Evolutionary conservation across 2,888 invertebrate genomes (phyloP).

Genomic region (Mechanitis mazaeus): DNA sequence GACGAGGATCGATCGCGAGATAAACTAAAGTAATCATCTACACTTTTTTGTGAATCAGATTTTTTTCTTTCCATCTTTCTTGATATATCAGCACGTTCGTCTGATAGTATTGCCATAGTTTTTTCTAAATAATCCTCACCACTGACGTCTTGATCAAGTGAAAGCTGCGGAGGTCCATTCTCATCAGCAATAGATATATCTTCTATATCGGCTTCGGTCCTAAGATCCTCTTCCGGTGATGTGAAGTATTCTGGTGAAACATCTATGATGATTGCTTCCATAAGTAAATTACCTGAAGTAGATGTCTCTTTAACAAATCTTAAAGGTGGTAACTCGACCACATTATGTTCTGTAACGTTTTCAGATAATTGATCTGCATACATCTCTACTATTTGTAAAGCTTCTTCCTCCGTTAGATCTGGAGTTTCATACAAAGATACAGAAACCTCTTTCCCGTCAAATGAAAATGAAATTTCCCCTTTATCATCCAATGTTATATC

Average conservation of each 20-base stretch:
- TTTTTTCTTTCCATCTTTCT: conserved; percentile 79
- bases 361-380: conserved; percentile 95
- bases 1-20: conserved; percentile 78
- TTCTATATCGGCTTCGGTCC: conserved; percentile 91
- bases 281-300: conserved; percentile 88
- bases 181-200: conserved; percentile 90
- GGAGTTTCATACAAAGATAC: conserved; percentile 95
- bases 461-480: conserved; percentile 92
- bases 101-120: conserved; percentile 62
- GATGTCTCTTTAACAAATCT: conserved; percentile 93
- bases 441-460: conserved; percentile 94
- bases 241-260: conserved; percentile 90
- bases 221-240: conserved; percentile 85
- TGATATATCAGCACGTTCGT: conserved; percentile 75
- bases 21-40: conserved; percentile 80
- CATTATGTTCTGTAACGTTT: conserved; percentile 88
- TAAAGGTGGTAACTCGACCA: conserved; percentile 90
- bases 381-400: conserved; percentile 94
- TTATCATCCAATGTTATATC: conserved; percentile 87
- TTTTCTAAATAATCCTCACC: conserved; percentile 76
- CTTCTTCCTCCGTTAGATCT: conserved; percentile 94
- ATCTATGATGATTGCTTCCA: conserved; percentile 95
- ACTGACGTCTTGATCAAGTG: conserved; percentile 72
- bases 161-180: conserved; percentile 62
- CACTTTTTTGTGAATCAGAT: conserved; percentile 78